phyloP scores from a whole-genome alignment of 2,888 invertebrate genomes.

The Drosophila lutescens region DNA sequence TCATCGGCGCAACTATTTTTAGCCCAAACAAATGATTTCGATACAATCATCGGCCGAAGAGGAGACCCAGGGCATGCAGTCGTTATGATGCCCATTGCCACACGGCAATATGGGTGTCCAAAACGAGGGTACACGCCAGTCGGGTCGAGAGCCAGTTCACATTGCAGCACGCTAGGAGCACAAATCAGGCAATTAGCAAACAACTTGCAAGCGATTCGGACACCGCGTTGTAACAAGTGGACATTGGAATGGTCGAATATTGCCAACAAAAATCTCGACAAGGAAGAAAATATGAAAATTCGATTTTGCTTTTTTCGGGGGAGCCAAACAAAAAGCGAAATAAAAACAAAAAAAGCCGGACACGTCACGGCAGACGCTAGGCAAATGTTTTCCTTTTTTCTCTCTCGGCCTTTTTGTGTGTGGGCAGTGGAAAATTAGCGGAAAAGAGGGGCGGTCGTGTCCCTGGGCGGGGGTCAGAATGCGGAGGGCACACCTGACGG shows the following conservation, averaged over 20 bases:
- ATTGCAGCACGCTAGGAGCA: conserved; percentile 7
- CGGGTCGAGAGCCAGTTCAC: neutral
- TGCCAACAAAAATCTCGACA: conserved; percentile 61
- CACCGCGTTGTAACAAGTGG: conserved; percentile 68
- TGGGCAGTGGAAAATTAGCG: conserved; percentile 74
- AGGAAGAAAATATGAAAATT: conserved; percentile 23
- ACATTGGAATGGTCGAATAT: conserved; percentile 66
- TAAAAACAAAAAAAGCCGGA: conserved; percentile 33
- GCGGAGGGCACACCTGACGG: conserved; percentile 57
- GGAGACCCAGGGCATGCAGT: conserved; percentile 41
- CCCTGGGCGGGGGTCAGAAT: conserved; percentile 51
- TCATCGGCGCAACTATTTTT: conserved; percentile 73
- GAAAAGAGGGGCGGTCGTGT: conserved; percentile 33
- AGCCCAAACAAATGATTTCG: conserved; percentile 75
- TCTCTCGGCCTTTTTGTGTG: conserved; percentile 46
- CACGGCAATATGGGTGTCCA: neutral
- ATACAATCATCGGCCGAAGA: conserved; percentile 42
- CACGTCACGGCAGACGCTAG: conserved; percentile 61
- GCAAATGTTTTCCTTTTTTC: conserved; percentile 50
- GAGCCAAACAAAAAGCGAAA: conserved; percentile 32
- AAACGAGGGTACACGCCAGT: neutral
- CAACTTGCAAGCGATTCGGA: conserved; percentile 65
- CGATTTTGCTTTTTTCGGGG: conserved; percentile 35
- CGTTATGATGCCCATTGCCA: conserved; percentile 40
- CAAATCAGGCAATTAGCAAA: conserved; percentile 72